phyloP scores from a whole-genome alignment of 2,797 vertebrate species.

The Hemitrygon akajei region DNA sequence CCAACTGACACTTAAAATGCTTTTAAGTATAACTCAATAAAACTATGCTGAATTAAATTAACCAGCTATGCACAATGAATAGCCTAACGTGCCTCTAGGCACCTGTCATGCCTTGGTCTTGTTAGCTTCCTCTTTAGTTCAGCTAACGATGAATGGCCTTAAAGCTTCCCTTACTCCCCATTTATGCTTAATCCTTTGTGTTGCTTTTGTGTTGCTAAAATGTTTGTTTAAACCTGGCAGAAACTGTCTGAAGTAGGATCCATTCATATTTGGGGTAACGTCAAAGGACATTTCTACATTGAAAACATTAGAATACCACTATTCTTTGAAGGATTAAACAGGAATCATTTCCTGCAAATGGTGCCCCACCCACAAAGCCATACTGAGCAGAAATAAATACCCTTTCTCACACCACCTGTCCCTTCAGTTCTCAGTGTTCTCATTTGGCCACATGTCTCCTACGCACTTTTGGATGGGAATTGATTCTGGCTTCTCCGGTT shows the following conservation, averaged over 20 bases:
- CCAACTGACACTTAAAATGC: slow-evolving; percentile 12
- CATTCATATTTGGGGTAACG: neutral
- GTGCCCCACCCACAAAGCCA: slow-evolving; percentile 2
- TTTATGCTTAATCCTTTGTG: slow-evolving; percentile 51
- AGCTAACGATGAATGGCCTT: slow-evolving; percentile 48
- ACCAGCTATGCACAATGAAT: slow-evolving; percentile 15
- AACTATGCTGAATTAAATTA: slow-evolving; percentile 31
- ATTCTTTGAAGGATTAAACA: slow-evolving; percentile 26
- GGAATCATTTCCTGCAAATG: neutral
- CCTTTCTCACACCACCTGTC: neutral
- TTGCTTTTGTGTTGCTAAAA: slow-evolving; percentile 43
- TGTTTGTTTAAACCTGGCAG: slow-evolving; percentile 48
- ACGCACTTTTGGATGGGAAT: neutral
- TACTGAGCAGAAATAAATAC: neutral
- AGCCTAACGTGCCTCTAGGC: slow-evolving; percentile 6
- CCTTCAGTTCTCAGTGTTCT: neutral
- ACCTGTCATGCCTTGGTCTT: slow-evolving; percentile 29
- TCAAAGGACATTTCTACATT: slow-evolving; percentile 23
- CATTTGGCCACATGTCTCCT: neutral
- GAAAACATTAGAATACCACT: neutral
- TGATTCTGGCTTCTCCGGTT: neutral
- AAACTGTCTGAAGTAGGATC: slow-evolving; percentile 42
- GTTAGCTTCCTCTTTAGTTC: slow-evolving; percentile 41
- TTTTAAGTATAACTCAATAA: slow-evolving; percentile 31
- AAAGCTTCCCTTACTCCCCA: slow-evolving; percentile 45